Conservation (phyloP, 2,113 vertebrate genomes). For the Notothenia rossii region DNA sequence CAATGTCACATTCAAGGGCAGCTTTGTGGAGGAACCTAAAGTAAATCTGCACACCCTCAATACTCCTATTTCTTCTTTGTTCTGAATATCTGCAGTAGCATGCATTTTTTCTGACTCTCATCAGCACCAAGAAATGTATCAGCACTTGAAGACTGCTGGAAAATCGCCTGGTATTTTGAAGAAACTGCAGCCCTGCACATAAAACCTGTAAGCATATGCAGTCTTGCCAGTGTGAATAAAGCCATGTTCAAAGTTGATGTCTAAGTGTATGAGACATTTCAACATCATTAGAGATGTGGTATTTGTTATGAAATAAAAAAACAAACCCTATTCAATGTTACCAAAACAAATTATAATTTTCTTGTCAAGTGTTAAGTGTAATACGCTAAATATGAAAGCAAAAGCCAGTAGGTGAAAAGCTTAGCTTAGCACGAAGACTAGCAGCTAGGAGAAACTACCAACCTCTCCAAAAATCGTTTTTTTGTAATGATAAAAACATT, state of each 20-base stretch:
- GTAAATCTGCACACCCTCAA: neutral
- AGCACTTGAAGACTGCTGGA: constrained; percentile 20
- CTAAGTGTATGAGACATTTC: neutral
- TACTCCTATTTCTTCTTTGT: constrained; percentile 24
- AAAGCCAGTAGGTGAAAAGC: neutral
- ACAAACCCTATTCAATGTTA: neutral
- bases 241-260: neutral
- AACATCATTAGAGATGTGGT: neutral
- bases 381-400: neutral
- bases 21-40: constrained; percentile 10
- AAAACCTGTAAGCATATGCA: constrained; percentile 4
- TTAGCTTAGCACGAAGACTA: neutral
- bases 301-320: neutral
- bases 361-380: neutral
- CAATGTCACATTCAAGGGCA: constrained; percentile 6
- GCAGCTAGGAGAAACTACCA: neutral
- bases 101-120: constrained; percentile 25
- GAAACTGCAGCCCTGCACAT: constrained; percentile 13
- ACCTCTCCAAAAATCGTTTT: neutral
- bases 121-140: constrained; percentile 26
- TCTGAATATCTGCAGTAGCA: constrained; percentile 22
- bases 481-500: neutral
- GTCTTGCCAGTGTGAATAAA: neutral
- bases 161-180: constrained; percentile 24
- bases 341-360: neutral